phyloP scores from a whole-genome alignment of 2,888 invertebrate genomes.

The Oscheius sp. region DNA sequence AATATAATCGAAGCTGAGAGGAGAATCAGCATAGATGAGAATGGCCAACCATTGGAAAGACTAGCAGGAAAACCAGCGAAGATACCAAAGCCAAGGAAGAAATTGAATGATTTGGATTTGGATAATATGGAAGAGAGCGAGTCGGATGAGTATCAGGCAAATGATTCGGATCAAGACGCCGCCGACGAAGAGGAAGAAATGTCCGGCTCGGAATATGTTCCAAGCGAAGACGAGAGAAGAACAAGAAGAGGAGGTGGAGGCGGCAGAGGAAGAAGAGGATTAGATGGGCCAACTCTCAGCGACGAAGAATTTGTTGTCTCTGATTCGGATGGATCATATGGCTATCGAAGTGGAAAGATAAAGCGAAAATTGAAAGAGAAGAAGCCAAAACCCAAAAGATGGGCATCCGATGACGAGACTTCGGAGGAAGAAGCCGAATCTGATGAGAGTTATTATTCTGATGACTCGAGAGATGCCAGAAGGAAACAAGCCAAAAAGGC shows the following conservation, averaged over 20 bases:
- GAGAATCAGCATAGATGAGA: constrained; percentile 33
- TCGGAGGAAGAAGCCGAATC: constrained; percentile 21
- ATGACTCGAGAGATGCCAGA: constrained; percentile 30
- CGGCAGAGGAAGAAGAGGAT: constrained; percentile 1
- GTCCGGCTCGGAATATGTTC: constrained; percentile 44
- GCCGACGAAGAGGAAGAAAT: constrained; percentile 31
- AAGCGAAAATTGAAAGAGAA: constrained; percentile 16
- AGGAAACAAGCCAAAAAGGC: constrained; percentile 14
- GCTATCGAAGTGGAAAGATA: constrained; percentile 28
- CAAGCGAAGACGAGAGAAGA: constrained; percentile 36
- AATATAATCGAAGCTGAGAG: constrained; percentile 58
- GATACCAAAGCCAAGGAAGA: constrained; percentile 23
- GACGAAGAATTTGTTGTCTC: constrained; percentile 36
- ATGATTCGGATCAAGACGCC: constrained; percentile 34
- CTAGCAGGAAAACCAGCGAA: constrained; percentile 23
- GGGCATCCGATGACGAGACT: constrained; percentile 5
- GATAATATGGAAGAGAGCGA: constrained; percentile 41
- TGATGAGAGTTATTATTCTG: constrained; percentile 33
- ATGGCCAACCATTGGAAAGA: constrained; percentile 22
- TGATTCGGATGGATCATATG: constrained; percentile 33
- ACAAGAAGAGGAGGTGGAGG: constrained; percentile 31
- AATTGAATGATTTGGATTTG: constrained; percentile 42
- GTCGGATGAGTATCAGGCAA: constrained; percentile 37
- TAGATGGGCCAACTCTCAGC: constrained; percentile 20
- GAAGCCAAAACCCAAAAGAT: constrained; percentile 25